Percentiles rank a stretch among this genome's conserved stretches.
phyloP scores from a whole-genome alignment of 2,888 invertebrate species.

The Drosophila meridiana region DNA sequence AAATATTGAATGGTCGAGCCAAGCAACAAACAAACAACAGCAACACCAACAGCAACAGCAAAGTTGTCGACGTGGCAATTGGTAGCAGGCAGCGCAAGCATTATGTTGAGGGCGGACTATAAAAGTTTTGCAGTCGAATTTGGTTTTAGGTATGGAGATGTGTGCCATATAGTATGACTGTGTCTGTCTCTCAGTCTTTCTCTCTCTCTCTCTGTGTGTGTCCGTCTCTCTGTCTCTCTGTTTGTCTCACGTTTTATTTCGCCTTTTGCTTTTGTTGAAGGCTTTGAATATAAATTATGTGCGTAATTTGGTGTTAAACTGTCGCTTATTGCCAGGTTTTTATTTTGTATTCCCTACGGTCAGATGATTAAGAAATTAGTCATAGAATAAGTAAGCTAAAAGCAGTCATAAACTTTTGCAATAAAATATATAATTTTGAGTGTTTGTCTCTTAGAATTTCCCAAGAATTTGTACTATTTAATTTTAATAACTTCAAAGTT shows the following conservation, averaged over 20 bases:
- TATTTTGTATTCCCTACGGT: slow-evolving; percentile 26
- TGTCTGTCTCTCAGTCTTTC: slow-evolving; percentile 21
- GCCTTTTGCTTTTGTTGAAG: slow-evolving; percentile 50
- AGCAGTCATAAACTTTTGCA: slow-evolving; percentile 6
- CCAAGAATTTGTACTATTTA: background rate
- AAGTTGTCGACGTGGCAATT: slow-evolving; percentile 63
- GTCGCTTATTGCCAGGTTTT: slow-evolving; percentile 45
- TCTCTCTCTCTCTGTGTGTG: background rate
- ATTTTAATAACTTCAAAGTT: background rate
- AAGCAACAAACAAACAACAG: slow-evolving; percentile 57
- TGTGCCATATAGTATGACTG: slow-evolving; percentile 14
- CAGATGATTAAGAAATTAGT: slow-evolving; percentile 47
- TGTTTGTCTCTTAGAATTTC: background rate
- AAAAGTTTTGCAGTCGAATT: slow-evolving; percentile 70
- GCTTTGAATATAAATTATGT: slow-evolving; percentile 76
- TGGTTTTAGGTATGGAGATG: slow-evolving; percentile 38
- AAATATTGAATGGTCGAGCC: slow-evolving; percentile 72
- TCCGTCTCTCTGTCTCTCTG: background rate
- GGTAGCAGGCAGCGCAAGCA: slow-evolving; percentile 39
- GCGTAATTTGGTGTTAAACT: slow-evolving; percentile 77
- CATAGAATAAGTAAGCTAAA: slow-evolving; percentile 35
- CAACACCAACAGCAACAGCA: slow-evolving; percentile 40
- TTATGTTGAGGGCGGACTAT: slow-evolving; percentile 69
- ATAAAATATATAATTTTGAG: background rate
- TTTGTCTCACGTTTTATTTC: slow-evolving; percentile 46